A percentile compares a stretch with the other conserved stretches of the same genome.
phyloP scores from a whole-genome alignment of 1,140 invertebrate species.

The Aplysia californica region DNA sequence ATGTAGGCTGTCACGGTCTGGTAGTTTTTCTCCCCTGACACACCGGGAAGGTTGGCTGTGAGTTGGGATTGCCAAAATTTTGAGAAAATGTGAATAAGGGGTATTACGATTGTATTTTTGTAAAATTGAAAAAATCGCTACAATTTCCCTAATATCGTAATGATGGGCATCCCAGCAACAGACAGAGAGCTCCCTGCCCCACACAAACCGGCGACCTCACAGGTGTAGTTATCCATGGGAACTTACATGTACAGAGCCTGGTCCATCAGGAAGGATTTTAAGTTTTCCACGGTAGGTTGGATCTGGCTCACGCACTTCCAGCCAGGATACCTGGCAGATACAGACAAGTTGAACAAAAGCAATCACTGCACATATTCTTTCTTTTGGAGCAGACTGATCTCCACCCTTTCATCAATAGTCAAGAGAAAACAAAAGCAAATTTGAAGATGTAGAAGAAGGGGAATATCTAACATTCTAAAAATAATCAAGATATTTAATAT shows the following conservation, averaged over 20 bases:
- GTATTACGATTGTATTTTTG: not conserved
- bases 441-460: too few relatives aligned
- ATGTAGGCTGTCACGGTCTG: not conserved
- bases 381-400: too few relatives aligned
- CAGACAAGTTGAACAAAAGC: too few relatives aligned
- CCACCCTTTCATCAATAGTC: too few relatives aligned
- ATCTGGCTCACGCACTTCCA: constrained; percentile 15
- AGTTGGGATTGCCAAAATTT: not conserved
- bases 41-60: too few relatives aligned
- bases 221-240: not conserved
- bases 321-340: constrained; percentile 16
- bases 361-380: too few relatives aligned
- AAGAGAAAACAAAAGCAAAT: too few relatives aligned
- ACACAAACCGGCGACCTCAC: not conserved
- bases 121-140: not conserved
- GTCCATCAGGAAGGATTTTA: constrained; percentile 1
- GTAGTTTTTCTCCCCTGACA: not conserved
- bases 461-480: too few relatives aligned
- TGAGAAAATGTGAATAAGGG: not conserved
- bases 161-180: not conserved
- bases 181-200: not conserved
- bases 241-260: constrained; percentile 19
- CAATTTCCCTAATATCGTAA: not conserved
- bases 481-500: too few relatives aligned
- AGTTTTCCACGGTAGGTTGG: not conserved